Percentiles rank a stretch among this genome's conserved stretches.
These are phyloP conservation scores for Rapana venosa DNA, from an alignment of 2,888 invertebrate species.

Conservation along the genomic window DNA sequence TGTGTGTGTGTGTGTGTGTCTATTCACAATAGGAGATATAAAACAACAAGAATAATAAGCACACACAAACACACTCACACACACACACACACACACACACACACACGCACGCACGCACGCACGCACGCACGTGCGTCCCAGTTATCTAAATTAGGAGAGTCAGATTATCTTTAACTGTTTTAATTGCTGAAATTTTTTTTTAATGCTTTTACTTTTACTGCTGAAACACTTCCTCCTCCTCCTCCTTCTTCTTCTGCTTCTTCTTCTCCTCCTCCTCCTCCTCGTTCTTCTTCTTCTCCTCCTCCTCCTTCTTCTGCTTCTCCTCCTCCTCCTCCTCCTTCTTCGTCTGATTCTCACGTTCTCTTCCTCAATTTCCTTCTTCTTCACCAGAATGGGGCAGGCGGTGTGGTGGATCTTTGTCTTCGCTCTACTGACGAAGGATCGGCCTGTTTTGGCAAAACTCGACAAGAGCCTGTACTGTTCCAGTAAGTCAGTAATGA, in stretches of 20 bases:
- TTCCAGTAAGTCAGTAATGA: slow-evolving; percentile 14
- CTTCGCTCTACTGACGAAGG: background rate
- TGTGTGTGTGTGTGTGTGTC: background rate
- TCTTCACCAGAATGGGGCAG: background rate
- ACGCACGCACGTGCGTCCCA: too few relatives aligned
- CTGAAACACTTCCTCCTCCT: background rate
- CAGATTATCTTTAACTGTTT: too few relatives aligned
- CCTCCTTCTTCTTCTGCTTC: background rate
- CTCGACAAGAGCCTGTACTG: slow-evolving; percentile 23
- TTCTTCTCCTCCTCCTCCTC: too few relatives aligned
- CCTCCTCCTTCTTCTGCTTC: too few relatives aligned
- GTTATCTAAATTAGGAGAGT: too few relatives aligned
- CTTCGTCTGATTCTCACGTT: too few relatives aligned
- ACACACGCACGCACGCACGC: background rate
- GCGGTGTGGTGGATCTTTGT: background rate
- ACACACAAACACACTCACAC: background rate
- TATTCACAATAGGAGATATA: too few relatives aligned
- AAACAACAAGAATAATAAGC: too few relatives aligned
- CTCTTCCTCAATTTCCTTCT: background rate
- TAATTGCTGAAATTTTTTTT: too few relatives aligned
- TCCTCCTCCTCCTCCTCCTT: too few relatives aligned
- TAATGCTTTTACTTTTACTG: too few relatives aligned
- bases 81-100: slow-evolving; percentile 18
- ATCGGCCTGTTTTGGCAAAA: background rate
- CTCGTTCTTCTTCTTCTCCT: too few relatives aligned